Evolutionary conservation across 37 sponge, comb jelly and placozoan species (phyloP).

Genomic region (Geodia barretti): DNA sequence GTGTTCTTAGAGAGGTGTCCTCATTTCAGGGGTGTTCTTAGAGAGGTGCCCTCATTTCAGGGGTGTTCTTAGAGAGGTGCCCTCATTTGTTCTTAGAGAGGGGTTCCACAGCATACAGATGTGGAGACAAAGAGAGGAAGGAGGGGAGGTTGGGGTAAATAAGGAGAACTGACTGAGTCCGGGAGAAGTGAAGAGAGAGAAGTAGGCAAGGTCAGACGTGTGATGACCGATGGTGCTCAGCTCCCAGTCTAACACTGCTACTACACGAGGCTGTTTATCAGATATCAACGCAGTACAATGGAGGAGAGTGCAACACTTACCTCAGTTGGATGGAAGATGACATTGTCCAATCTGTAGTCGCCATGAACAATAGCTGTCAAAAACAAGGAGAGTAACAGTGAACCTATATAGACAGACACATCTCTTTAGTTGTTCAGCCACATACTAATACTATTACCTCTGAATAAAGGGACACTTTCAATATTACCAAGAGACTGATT

Average conservation of each 20-base stretch:
- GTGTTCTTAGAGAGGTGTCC: too few relatives aligned
- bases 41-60: too few relatives aligned
- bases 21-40: too few relatives aligned
- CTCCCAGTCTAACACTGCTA: constrained; percentile 93
- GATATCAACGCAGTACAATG: too few relatives aligned
- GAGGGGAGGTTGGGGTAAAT: too few relatives aligned
- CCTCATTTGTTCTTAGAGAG: too few relatives aligned
- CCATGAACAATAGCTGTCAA: constrained; percentile 78
- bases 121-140: neutral
- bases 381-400: neutral
- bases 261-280: constrained; percentile 63
- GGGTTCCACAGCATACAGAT: too few relatives aligned
- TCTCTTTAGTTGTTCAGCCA: too few relatives aligned
- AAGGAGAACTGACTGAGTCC: neutral
- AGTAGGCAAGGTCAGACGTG: constrained; percentile 63
- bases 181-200: constrained; percentile 28
- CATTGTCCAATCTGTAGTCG: constrained; percentile 75
- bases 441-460: too few relatives aligned
- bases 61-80: too few relatives aligned
- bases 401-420: too few relatives aligned
- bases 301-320: too few relatives aligned
- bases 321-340: constrained; percentile 84
- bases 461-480: neutral
- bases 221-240: constrained; percentile 79
- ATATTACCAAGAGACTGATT: neutral